Evolutionary conservation across 2,888 invertebrate species (phyloP).

Genomic region (Nomada fucata): DNA sequence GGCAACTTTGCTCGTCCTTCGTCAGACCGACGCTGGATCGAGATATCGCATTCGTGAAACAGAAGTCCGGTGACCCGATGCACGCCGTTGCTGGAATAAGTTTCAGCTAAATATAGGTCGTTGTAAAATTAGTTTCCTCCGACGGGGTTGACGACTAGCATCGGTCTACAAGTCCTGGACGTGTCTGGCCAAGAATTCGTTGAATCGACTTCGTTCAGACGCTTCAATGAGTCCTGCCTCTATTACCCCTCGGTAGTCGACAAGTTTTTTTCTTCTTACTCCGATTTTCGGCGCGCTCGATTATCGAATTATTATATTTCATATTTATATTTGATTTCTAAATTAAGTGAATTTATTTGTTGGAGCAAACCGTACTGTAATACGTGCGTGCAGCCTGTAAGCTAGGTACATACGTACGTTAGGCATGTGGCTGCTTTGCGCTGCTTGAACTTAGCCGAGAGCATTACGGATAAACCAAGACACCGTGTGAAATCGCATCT

Average conservation of each 20-base stretch:
- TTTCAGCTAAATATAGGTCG: slow-evolving; percentile 75
- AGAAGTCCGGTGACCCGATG: slow-evolving; percentile 76
- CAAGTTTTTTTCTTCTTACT: not conserved
- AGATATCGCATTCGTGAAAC: slow-evolving; percentile 60
- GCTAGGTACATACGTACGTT: not conserved
- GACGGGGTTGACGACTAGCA: slow-evolving; percentile 68
- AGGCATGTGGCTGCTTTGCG: not conserved
- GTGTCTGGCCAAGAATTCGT: slow-evolving; percentile 27
- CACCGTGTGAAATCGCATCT: slow-evolving; percentile 30
- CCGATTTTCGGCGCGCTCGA: not conserved
- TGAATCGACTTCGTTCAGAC: slow-evolving; percentile 11
- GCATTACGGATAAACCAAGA: slow-evolving; percentile 1
- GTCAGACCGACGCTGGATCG: slow-evolving; percentile 35
- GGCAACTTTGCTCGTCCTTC: slow-evolving; percentile 19
- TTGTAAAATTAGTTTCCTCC: slow-evolving; percentile 65
- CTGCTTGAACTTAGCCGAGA: slow-evolving; percentile 5
- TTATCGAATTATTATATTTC: not conserved
- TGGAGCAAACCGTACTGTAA: not conserved
- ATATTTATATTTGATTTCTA: not conserved
- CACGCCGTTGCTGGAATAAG: slow-evolving; percentile 71
- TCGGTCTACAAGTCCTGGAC: slow-evolving; percentile 62
- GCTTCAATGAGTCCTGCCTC: slow-evolving; percentile 26
- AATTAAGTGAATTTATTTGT: not conserved
- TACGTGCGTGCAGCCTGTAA: not conserved
- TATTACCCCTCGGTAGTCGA: not conserved